Conservation (phyloP, 2,113 vertebrate genomes). For the Pollachius pollachius region DNA sequence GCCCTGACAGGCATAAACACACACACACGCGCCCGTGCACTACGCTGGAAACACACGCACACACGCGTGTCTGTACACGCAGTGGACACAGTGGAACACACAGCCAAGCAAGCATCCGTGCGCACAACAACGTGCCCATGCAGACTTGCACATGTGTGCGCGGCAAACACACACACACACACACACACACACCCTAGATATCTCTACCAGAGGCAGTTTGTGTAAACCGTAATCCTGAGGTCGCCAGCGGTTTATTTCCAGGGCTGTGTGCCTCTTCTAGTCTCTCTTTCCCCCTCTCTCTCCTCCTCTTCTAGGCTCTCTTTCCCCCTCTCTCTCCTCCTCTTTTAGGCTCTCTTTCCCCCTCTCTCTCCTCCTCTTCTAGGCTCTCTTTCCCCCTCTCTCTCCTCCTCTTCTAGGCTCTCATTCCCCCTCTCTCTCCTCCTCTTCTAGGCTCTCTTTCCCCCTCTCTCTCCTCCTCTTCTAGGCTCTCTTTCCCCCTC, state of each 20-base stretch:
- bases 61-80: too few relatives aligned
- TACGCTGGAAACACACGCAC: too few relatives aligned
- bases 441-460: too few relatives aligned
- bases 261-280: slow-evolving; percentile 37
- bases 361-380: slow-evolving; percentile 37
- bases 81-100: slow-evolving; percentile 1
- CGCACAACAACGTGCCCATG: too few relatives aligned
- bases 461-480: slow-evolving; percentile 42
- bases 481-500: slow-evolving; percentile 7
- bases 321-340: slow-evolving; percentile 42
- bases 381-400: slow-evolving; percentile 9
- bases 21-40: slow-evolving; percentile 18
- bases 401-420: slow-evolving; percentile 19
- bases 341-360: slow-evolving; percentile 48
- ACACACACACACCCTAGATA: slow-evolving; percentile 43
- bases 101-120: too few relatives aligned
- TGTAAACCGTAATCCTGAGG: slow-evolving; percentile 60
- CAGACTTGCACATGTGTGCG: too few relatives aligned
- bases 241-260: slow-evolving; percentile 70
- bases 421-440: slow-evolving; percentile 38
- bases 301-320: slow-evolving; percentile 20
- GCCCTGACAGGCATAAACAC: slow-evolving; percentile 36
- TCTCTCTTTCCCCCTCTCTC: slow-evolving; percentile 23
- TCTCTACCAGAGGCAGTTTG: slow-evolving; percentile 58
- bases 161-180: neutral